Conservation (phyloP, 1,140 invertebrate species). For the Nasonia vitripennis region DNA sequence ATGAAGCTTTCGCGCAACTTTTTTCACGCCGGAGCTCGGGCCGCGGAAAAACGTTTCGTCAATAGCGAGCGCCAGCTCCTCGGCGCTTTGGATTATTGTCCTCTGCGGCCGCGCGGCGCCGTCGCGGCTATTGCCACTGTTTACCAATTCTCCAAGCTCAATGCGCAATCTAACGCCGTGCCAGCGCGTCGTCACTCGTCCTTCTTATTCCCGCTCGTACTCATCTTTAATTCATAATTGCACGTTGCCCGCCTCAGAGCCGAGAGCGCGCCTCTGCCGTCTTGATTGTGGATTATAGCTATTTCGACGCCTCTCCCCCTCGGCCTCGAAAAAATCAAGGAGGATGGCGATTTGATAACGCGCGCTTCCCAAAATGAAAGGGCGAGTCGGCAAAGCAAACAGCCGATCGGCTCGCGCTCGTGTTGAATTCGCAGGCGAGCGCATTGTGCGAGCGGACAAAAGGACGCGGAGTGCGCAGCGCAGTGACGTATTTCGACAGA, state of each 20-base stretch:
- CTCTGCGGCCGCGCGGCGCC: too few species aligned
- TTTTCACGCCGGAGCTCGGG: conserved; percentile 49
- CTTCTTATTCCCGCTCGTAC: not conserved
- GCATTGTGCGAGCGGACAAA: too few species aligned
- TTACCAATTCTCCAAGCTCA: not conserved
- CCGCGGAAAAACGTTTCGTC: not conserved
- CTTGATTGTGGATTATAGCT: conserved; percentile 63
- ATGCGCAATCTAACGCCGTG: not conserved
- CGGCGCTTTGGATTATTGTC: too few species aligned
- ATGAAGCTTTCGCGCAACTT: conserved; percentile 48
- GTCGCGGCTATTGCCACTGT: too few species aligned
- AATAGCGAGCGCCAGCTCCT: not conserved
- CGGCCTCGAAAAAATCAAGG: not conserved
- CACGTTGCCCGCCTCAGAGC: conserved; percentile 13
- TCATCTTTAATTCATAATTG: conserved; percentile 58
- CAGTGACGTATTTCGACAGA: not conserved
- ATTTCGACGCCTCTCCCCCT: conserved; percentile 43
- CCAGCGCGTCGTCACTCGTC: not conserved
- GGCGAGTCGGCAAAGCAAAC: too few species aligned
- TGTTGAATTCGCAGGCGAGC: too few species aligned
- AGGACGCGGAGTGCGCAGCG: too few species aligned
- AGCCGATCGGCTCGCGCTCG: too few species aligned
- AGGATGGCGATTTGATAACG: not conserved
- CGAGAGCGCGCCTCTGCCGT: not conserved
- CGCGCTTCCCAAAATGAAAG: too few species aligned